phyloP scores from a whole-genome alignment of 2,113 vertebrate species.

The Bubo blakistoni region DNA sequence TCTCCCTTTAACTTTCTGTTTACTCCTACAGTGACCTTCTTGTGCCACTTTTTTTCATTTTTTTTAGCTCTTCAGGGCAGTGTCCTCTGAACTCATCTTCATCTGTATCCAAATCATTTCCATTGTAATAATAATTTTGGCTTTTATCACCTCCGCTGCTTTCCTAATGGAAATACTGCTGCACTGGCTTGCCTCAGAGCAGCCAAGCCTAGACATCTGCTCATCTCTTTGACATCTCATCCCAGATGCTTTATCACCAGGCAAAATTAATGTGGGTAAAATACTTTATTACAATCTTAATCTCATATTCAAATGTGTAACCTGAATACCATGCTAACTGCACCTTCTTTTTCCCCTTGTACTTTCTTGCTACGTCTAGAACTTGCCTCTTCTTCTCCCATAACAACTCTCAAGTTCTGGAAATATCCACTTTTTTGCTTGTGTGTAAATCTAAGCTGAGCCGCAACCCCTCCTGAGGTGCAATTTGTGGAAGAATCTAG shows the following conservation, averaged over 20 bases:
- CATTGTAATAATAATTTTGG: slow-evolving; percentile 47
- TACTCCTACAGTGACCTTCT: neutral
- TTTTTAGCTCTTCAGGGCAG: neutral
- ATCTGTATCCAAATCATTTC: slow-evolving; percentile 12
- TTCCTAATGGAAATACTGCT: slow-evolving; percentile 18
- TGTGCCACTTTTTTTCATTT: neutral
- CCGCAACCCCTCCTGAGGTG: slow-evolving; percentile 8
- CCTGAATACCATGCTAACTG: neutral
- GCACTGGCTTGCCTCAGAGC: slow-evolving; percentile 35
- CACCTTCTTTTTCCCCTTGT: neutral
- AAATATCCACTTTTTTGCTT: neutral
- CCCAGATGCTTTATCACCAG: slow-evolving; percentile 59
- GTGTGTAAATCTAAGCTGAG: neutral
- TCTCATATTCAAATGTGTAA: neutral
- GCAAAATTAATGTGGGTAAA: slow-evolving; percentile 31
- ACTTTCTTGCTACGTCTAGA: neutral
- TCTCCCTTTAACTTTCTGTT: neutral
- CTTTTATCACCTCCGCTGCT: neutral
- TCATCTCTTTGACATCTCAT: slow-evolving; percentile 63
- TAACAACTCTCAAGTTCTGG: neutral
- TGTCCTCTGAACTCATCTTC: neutral
- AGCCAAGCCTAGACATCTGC: slow-evolving; percentile 59
- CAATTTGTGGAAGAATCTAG: slow-evolving; percentile 27
- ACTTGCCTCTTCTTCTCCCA: neutral
- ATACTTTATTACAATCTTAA: slow-evolving; percentile 10